Evolutionary conservation across 2,888 invertebrate species (phyloP), one percentile per base, ranked within the genome.

Genomic region (Phyto melanocephala): DNA sequence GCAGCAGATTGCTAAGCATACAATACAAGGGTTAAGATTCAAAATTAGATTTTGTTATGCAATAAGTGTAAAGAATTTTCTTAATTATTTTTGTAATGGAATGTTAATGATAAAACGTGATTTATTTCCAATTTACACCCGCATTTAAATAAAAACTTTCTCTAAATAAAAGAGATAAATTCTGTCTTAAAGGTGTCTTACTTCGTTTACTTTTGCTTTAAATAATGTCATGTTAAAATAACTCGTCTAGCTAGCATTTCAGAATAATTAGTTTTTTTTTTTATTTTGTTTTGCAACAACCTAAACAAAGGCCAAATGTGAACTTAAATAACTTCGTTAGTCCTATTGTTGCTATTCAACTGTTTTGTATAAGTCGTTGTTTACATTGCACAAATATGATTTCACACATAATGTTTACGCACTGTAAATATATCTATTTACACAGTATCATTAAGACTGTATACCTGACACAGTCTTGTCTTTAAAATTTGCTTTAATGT

Each of bases 221-320:
- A 45, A 47, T 50, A 22, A 50, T 22, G 50, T 50, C 50, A 50
- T 22, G 22, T 22, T 22, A 22, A n/a, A n/a, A 2, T 20, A 22
- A 1, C n/a, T 45, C 6, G 0, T 15, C 1, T 15, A n/a, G 7
- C 37, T 60, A 42, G 11, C 15, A 24, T 62, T 62, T 42, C 10
- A 42, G 6, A 17, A 62, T 45, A 45, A 63, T 28, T 45, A 33
- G 17, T 33, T 63, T 63, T 11, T 24, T 62, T 42, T n/a, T n/a
- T n/a, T n/a, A 11, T 63, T 11, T 63, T 62, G 24, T 42, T 62
- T 24, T 40, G 22, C 2, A 20, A 20, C 58, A 60, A 22, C 40
- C 3, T 13, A n/a, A 60, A 37, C 17, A 35, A 65, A 45, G 52
- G 33, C 52, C 50, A 76, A 76, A 50, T 76, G 68, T 62, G 52